phyloP scores from a whole-genome alignment of 2,113 vertebrate genomes.

The Hemibagrus wyckioides region DNA sequence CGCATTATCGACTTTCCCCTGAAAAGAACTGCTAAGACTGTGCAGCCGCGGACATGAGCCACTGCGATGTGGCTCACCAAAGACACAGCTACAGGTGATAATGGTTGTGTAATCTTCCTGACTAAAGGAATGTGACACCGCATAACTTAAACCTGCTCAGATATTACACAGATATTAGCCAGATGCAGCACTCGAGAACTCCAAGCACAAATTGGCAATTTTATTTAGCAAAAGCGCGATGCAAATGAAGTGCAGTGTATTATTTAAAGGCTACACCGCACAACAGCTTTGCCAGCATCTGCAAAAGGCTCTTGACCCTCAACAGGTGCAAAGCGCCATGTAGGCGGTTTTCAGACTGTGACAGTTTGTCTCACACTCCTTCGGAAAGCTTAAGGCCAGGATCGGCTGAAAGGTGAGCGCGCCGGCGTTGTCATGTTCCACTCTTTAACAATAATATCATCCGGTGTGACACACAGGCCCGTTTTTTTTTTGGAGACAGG shows the following conservation, averaged over 20 bases:
- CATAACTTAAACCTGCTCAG: not conserved
- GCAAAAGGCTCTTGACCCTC: conserved; percentile 4
- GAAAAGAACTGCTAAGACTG: not conserved
- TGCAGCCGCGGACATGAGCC: not conserved
- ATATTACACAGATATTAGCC: not conserved
- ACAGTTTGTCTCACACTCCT: conserved; percentile 23
- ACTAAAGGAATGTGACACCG: not conserved
- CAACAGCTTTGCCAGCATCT: conserved; percentile 1
- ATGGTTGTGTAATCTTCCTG: not conserved
- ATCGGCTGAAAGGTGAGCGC: conserved; percentile 20
- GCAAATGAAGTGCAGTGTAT: not conserved
- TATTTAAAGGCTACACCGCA: not conserved
- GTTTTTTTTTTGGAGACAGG: conserved; percentile 34
- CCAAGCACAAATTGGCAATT: not conserved
- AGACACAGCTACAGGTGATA: not conserved
- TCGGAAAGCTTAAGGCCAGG: conserved; percentile 13
- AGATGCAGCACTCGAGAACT: not conserved
- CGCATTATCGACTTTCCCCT: not conserved
- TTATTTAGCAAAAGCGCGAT: not conserved
- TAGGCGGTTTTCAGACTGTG: conserved; percentile 17
- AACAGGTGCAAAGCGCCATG: conserved; percentile 14
- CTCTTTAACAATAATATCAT: conserved; percentile 25
- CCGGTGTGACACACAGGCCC: conserved; percentile 16
- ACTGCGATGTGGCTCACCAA: not conserved
- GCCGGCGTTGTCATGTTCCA: conserved; percentile 14